Conservation (phyloP, 2,797 vertebrate genomes). For the Helicolenus hilgendorfi region DNA sequence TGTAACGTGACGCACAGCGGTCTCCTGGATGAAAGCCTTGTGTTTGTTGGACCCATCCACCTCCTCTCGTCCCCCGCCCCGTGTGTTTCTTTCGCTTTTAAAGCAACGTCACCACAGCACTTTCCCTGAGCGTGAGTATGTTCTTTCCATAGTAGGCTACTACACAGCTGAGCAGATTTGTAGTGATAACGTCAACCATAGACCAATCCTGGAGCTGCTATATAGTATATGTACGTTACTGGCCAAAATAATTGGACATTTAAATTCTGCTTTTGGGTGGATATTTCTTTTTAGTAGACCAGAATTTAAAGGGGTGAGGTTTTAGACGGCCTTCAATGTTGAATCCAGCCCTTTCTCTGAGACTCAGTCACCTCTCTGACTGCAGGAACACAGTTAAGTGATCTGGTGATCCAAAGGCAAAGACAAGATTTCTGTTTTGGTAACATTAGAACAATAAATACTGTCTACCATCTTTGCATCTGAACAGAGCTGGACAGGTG, state of each 20-base stretch:
- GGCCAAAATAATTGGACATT: neutral
- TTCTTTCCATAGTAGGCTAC: neutral
- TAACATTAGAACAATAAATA: neutral
- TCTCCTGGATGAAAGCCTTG: no score
- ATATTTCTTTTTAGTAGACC: neutral
- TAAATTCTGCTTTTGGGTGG: neutral
- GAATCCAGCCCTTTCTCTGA: neutral
- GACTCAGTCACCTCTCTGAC: neutral
- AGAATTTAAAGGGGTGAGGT: neutral
- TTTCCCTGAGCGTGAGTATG: neutral
- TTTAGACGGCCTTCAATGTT: neutral
- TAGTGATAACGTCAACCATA: conserved; percentile 55
- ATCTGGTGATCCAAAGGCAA: rapidly evolving
- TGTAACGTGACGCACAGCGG: no score
- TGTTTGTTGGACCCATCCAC: no score
- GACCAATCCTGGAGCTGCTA: conserved; percentile 3
- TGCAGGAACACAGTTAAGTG: neutral
- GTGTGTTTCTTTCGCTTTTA: no score
- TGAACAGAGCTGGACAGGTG: neutral
- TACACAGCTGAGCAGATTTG: conserved; percentile 29
- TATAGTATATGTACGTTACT: neutral
- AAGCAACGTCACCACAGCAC: neutral
- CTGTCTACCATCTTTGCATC: neutral
- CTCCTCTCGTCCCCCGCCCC: no score
- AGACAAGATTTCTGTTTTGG: neutral